Evolutionary conservation across 2,888 invertebrate genomes (phyloP).

Genomic region (Ophioninae sp.): DNA sequence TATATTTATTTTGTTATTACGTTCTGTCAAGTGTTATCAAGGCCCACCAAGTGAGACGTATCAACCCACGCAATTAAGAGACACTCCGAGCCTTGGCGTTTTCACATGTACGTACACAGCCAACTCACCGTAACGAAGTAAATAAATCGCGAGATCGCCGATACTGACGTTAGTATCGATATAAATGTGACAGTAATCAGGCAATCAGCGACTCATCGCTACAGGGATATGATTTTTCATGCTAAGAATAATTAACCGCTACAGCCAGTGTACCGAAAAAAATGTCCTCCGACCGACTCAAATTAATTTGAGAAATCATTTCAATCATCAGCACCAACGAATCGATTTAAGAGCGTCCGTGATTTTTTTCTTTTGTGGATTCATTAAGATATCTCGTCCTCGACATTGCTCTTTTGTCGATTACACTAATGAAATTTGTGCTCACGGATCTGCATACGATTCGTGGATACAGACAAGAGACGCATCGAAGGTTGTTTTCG

Average conservation of each 20-base stretch:
- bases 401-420: conserved; percentile 18
- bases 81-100: conserved; percentile 28
- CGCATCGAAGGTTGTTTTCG: not conserved
- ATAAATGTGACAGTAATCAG: conserved; percentile 52
- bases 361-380: conserved; percentile 22
- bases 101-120: conserved; percentile 17
- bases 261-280: not conserved
- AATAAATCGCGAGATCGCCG: conserved; percentile 47
- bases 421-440: conserved; percentile 31
- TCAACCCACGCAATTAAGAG: conserved; percentile 61
- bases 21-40: conserved; percentile 44
- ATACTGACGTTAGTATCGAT: conserved; percentile 14
- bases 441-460: conserved; percentile 6
- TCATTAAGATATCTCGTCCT: conserved; percentile 30
- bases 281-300: conserved; percentile 13
- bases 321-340: not conserved
- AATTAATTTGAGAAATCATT: conserved; percentile 21
- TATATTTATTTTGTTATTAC: conserved; percentile 44
- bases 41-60: conserved; percentile 61
- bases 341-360: conserved; percentile 8
- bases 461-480: not conserved
- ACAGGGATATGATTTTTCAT: conserved; percentile 3
- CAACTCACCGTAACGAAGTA: conserved; percentile 14
- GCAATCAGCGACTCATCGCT: conserved; percentile 49
- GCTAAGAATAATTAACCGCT: not conserved